Conservation (phyloP, 2,888 invertebrate genomes). For the Auanema freiburgensis region DNA sequence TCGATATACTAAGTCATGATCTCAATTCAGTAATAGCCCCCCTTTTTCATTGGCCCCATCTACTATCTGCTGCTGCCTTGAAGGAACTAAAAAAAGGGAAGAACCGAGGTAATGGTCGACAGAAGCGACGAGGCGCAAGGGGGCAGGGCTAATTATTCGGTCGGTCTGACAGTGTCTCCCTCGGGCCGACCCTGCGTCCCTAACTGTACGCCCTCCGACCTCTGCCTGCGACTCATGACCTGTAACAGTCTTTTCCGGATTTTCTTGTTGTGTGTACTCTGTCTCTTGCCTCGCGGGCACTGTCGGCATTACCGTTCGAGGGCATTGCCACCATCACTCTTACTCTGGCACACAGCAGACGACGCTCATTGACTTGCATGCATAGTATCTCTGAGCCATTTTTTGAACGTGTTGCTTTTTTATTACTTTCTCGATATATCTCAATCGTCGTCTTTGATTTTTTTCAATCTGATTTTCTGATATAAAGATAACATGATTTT, state of each 20-base stretch:
- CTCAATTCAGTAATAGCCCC: neutral
- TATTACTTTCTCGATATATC: no score
- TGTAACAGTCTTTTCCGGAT: neutral
- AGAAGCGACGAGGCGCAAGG: no score
- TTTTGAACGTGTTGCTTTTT: no score
- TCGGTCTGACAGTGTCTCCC: slow-evolving; percentile 1
- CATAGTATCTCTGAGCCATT: no score
- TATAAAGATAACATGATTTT: no score
- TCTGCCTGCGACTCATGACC: slow-evolving; percentile 1
- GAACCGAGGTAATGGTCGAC: no score
- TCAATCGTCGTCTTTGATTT: no score
- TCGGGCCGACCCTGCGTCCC: slow-evolving; percentile 13
- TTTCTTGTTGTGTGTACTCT: neutral
- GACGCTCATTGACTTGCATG: no score
- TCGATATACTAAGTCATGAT: neutral
- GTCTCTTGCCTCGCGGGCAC: slow-evolving; percentile 8
- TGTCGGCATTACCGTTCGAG: slow-evolving; percentile 7
- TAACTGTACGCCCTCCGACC: slow-evolving; percentile 1
- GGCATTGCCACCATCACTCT: slow-evolving; percentile 4
- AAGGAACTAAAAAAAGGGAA: no score
- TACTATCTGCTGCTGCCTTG: neutral
- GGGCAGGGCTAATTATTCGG: slow-evolving; percentile 1
- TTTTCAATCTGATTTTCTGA: no score
- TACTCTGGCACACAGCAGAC: neutral
- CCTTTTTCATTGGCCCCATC: neutral